Evolutionary conservation across 1,140 invertebrate genomes (phyloP).

Genomic region (Penaeus japonicus): DNA sequence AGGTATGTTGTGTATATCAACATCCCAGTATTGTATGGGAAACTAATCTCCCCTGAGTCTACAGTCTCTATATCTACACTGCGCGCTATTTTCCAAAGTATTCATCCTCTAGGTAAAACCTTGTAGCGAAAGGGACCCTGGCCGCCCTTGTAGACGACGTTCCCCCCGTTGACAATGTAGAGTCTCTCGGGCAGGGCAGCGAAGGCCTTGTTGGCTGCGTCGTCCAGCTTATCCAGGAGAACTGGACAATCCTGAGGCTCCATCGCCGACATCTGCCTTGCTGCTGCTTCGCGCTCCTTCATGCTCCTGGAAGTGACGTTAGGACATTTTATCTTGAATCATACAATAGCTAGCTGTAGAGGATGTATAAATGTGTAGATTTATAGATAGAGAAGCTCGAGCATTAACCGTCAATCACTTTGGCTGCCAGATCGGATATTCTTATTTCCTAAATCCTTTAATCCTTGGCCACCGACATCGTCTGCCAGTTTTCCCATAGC

Average conservation of each 20-base stretch:
- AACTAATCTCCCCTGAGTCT: no score
- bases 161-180: conserved; percentile 17
- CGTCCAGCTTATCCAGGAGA: conserved; percentile 7
- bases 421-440: no score
- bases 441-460: no score
- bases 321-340: not conserved
- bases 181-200: conserved; percentile 37
- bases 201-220: conserved; percentile 18
- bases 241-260: not conserved
- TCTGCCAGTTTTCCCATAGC: no score
- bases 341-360: not conserved
- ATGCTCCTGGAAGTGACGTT: not conserved
- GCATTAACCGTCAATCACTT: not conserved
- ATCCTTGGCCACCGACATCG: no score
- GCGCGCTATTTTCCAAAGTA: no score
- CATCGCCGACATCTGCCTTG: not conserved
- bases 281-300: conserved; percentile 15
- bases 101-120: not conserved
- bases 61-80: no score
- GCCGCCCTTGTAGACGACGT: conserved; percentile 17
- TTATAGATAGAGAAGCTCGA: not conserved
- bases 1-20: no score
- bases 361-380: not conserved
- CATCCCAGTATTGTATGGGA: no score
- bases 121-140: conserved; percentile 4